Conservation (phyloP, 2,888 invertebrate genomes). For the Arge pagana region DNA sequence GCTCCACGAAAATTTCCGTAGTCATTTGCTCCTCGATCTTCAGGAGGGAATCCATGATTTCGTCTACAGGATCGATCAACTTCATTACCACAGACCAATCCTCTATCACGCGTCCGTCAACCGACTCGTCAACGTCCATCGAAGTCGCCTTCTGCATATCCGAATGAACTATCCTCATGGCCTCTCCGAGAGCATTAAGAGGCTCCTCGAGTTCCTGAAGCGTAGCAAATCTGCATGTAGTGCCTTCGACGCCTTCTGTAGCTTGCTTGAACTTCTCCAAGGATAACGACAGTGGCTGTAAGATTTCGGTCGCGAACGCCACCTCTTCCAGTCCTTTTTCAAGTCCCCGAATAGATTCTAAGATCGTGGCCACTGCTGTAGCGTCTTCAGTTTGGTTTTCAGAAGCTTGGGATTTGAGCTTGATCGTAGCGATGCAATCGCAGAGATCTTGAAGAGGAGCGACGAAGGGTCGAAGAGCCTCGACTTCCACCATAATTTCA, state of each 20-base stretch:
- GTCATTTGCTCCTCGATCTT: conserved; percentile 24
- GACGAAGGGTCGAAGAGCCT: conserved; percentile 8
- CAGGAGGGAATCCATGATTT: conserved; percentile 29
- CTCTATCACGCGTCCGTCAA: conserved; percentile 11
- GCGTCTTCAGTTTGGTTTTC: neutral
- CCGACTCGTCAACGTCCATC: conserved; percentile 1
- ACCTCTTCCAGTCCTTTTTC: conserved; percentile 6
- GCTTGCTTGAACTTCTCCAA: conserved; percentile 5
- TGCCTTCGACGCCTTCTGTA: neutral
- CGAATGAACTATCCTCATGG: neutral
- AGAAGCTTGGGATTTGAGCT: conserved; percentile 38
- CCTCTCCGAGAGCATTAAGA: conserved; percentile 6
- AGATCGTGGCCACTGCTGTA: neutral
- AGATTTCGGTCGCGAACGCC: neutral
- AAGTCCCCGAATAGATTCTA: conserved; percentile 5
- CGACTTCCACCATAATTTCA: conserved; percentile 12
- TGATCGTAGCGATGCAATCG: conserved; percentile 47
- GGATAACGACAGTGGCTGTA: conserved; percentile 4
- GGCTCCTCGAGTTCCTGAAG: conserved; percentile 6
- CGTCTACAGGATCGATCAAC: conserved; percentile 30
- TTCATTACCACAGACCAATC: conserved; percentile 35
- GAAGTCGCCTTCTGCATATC: neutral
- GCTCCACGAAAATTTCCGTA: conserved; percentile 10
- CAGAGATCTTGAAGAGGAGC: conserved; percentile 40
- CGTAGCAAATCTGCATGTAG: neutral